Evolutionary conservation across 2,888 invertebrate genomes (phyloP), one percentile per base, ranked within the genome.

Genomic region (Xestia sexstrigata): DNA sequence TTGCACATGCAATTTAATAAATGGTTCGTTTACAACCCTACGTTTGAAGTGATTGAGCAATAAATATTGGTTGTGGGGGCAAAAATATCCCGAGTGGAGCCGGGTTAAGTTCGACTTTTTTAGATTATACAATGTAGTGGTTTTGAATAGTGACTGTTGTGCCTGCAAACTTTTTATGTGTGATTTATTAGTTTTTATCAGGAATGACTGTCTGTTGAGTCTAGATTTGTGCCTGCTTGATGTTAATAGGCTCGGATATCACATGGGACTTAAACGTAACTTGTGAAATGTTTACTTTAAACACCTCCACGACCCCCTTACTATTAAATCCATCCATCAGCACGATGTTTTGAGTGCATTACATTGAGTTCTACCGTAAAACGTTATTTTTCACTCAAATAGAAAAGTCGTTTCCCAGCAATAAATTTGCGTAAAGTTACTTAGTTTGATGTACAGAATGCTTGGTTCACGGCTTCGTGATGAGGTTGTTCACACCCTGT

Each of bases 1-100:
- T 90, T 80, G 77, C 82, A 80, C 71, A 72, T 80, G 84, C 89
- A 91, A 91, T 91, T 90, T 90, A 90, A 90, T 90, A 90, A 89
- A 89, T 88, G 83, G 85, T 88, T 88, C 84, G 85, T 89, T 89
- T 88, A 74, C 85, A 89, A 88, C 90, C 90, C 89, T 88, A 88
- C 84, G 73, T 69, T 80, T 77, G 42, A 26, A 70, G 69, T 86
- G 81, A 89, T 89, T 80, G 82, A 74, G 82, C 55, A 85, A 77
- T 83, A 82, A 77, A 76, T 78, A 76, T 82, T 84, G 60, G 69
- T 35, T 72, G 78, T 68, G 23, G 69, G 55, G 55, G 39, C 7
- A 67, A 70, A 70, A 70, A 52, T 70, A 42, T 47, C 30, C 62
- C 23, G 55, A n/a, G 58, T 30, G 20, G 15, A 39, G 35, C 62